phyloP scores from a whole-genome alignment of 1,140 invertebrate species.

The Chymomyza costata region DNA sequence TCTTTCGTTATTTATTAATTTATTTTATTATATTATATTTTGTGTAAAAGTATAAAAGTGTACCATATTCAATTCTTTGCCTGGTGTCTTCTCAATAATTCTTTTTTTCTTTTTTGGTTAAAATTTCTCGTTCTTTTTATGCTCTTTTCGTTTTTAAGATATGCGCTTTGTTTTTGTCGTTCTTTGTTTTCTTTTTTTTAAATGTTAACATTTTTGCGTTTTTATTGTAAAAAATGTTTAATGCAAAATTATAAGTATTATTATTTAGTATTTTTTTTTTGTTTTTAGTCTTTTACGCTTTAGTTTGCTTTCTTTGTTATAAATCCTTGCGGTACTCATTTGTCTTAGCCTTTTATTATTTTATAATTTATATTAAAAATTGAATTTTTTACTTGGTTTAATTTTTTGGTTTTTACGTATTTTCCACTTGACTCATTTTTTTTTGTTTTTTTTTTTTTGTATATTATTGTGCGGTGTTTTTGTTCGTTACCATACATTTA shows the following conservation, averaged over 20 bases:
- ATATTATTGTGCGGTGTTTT: slow-evolving; percentile 73
- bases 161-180: slow-evolving; percentile 60
- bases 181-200: slow-evolving; percentile 28
- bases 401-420: slow-evolving; percentile 9
- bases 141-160: slow-evolving; percentile 49
- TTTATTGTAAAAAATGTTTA: slow-evolving; percentile 65
- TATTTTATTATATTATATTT: slow-evolving; percentile 24
- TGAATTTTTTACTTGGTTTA: slow-evolving; percentile 42
- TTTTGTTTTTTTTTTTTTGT: slow-evolving; percentile 44
- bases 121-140: slow-evolving; percentile 44
- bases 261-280: slow-evolving; percentile 8
- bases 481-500: slow-evolving; percentile 70
- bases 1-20: slow-evolving; percentile 13
- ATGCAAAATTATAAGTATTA: slow-evolving; percentile 62
- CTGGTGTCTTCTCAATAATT: slow-evolving; percentile 17
- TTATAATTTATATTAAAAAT: slow-evolving; percentile 1
- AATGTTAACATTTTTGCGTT: slow-evolving; percentile 70
- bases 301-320: slow-evolving; percentile 16
- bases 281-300: slow-evolving; percentile 57
- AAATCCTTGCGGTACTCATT: slow-evolving; percentile 24
- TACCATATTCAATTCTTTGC: slow-evolving; percentile 43
- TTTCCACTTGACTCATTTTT: slow-evolving; percentile 1
- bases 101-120: slow-evolving; percentile 27
- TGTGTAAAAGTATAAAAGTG: slow-evolving; percentile 74
- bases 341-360: too few species aligned